Conservation (phyloP, 2,113 vertebrate species). For the Panthera tigris region DNA sequence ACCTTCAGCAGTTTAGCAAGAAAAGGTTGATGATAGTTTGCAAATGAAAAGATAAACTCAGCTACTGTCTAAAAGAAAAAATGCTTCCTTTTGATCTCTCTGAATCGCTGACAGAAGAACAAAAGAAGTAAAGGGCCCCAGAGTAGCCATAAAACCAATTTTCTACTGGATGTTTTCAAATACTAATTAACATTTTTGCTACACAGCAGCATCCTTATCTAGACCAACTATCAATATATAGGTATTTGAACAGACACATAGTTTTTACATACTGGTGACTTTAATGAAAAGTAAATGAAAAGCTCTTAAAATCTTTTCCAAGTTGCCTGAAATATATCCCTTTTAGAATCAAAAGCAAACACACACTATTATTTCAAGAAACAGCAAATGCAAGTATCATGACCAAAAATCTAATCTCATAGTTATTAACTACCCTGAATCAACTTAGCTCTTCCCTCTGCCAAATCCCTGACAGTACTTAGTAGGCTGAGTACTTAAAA, state of each 20-base stretch:
- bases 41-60: conserved; percentile 3
- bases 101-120: not conserved
- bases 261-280: not conserved
- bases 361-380: not conserved
- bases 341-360: not conserved
- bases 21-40: not conserved
- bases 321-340: not conserved
- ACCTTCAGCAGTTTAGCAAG: not conserved
- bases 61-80: not conserved
- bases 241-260: not conserved
- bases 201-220: not conserved
- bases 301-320: not conserved
- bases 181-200: conserved; percentile 29
- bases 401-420: not conserved
- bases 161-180: not conserved
- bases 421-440: not conserved
- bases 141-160: not conserved
- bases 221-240: not conserved
- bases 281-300: conserved; percentile 1
- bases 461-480: not conserved
- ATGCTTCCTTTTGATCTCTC: not conserved
- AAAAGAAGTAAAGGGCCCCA: not conserved
- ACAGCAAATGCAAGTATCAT: not conserved
- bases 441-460: not conserved
- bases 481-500: not conserved